Percentiles rank a stretch among this genome's conserved stretches.
phyloP scores from a whole-genome alignment of 2,888 invertebrate genomes.

The Dorcus parallelipipedus region DNA sequence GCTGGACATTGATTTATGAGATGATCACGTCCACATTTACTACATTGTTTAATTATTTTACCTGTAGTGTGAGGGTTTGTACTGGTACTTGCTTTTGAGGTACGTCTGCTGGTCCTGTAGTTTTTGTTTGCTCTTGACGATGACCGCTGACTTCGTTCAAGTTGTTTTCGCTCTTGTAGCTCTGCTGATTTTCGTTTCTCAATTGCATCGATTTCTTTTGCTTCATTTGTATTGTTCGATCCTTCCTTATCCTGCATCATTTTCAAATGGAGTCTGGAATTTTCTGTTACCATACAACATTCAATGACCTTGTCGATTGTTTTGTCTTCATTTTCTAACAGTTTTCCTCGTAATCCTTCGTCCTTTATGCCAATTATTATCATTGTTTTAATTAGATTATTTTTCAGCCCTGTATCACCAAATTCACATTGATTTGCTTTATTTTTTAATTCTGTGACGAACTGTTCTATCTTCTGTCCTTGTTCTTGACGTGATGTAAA shows the following conservation, averaged over 20 bases:
- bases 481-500: constrained; percentile 1
- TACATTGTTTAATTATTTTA: constrained; percentile 10
- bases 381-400: constrained; percentile 5
- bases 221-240: background rate
- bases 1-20: constrained; percentile 3
- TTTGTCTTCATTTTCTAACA: constrained; percentile 2
- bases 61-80: constrained; percentile 4
- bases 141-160: constrained; percentile 31
- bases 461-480: constrained; percentile 1
- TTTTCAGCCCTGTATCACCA: background rate
- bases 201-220: no score
- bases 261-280: background rate
- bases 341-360: constrained; percentile 3
- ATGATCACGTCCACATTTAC: constrained; percentile 8
- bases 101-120: no score
- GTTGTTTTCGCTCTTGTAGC: background rate
- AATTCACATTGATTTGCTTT: constrained; percentile 9
- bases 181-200: background rate
- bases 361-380: constrained; percentile 8
- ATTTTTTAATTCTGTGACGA: constrained; percentile 4
- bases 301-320: constrained; percentile 15
- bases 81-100: no score
- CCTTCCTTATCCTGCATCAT: background rate
- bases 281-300: constrained; percentile 8
- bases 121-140: no score